Conservation (phyloP, 2,888 invertebrate genomes). For the Drosophila neutralis region DNA sequence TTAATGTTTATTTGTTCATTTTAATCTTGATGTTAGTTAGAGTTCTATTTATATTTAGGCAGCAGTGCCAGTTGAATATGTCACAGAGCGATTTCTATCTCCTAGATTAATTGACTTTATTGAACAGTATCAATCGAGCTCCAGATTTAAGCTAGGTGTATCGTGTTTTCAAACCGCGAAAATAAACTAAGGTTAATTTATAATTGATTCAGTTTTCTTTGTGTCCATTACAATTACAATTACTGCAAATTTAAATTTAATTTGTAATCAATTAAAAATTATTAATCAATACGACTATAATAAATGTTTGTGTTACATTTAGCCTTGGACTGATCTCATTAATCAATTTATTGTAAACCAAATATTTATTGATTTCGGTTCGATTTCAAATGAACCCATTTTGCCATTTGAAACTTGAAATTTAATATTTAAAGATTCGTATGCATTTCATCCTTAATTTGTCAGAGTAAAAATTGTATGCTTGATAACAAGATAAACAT, state of each 20-base stretch:
- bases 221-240: background rate
- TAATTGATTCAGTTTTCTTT: too few relatives aligned
- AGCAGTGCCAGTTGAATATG: too few relatives aligned
- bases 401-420: background rate
- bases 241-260: background rate
- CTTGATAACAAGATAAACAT: constrained; percentile 1
- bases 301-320: background rate
- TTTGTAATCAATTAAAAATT: background rate
- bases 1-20: background rate
- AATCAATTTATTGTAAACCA: background rate
- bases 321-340: background rate
- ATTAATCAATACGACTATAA: background rate
- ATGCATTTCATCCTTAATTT: background rate
- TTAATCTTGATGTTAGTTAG: too few relatives aligned
- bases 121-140: too few relatives aligned
- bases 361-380: background rate
- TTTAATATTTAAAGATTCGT: background rate
- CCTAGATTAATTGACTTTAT: too few relatives aligned
- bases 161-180: too few relatives aligned
- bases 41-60: too few relatives aligned
- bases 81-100: too few relatives aligned
- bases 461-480: background rate
- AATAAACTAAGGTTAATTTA: too few relatives aligned
- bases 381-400: background rate
- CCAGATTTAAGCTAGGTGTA: too few relatives aligned